Conservation (phyloP, 2,888 invertebrate genomes). For the Erebia aethiops region DNA sequence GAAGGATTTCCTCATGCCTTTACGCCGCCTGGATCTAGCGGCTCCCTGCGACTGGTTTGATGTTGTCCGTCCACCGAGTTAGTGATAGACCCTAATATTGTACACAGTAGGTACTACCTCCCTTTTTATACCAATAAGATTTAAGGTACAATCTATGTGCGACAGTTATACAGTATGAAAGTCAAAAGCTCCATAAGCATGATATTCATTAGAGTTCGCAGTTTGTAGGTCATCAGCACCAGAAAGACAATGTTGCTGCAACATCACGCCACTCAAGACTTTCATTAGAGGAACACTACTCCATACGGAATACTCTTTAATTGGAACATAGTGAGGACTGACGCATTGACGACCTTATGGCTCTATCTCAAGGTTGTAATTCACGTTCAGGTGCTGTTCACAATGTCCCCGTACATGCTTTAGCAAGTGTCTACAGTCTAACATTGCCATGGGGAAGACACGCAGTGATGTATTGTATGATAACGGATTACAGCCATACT, state of each 20-base stretch:
- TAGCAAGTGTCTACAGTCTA: conserved; percentile 61
- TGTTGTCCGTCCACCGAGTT: no score
- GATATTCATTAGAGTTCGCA: conserved; percentile 1
- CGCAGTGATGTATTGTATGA: conserved; percentile 60
- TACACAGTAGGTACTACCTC: no score
- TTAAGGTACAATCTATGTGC: no score
- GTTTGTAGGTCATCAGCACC: conserved; percentile 44
- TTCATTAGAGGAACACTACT: conserved; percentile 61
- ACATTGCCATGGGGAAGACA: conserved; percentile 51
- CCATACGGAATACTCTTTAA: conserved; percentile 48
- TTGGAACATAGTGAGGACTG: conserved; percentile 46
- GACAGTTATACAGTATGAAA: background rate
- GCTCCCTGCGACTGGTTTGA: no score
- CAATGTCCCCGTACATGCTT: conserved; percentile 49
- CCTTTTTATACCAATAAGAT: no score
- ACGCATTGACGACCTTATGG: conserved; percentile 43
- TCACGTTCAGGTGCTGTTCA: conserved; percentile 37
- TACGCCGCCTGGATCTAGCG: no score
- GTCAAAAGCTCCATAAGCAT: background rate
- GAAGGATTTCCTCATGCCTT: no score
- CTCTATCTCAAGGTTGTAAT: conserved; percentile 41
- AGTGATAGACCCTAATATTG: no score
- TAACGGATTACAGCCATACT: conserved; percentile 46
- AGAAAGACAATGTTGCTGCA: conserved; percentile 44
- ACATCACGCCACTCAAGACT: conserved; percentile 47